Conservation (phyloP, 2,888 invertebrate species). For the Epistrophe grossulariae region DNA sequence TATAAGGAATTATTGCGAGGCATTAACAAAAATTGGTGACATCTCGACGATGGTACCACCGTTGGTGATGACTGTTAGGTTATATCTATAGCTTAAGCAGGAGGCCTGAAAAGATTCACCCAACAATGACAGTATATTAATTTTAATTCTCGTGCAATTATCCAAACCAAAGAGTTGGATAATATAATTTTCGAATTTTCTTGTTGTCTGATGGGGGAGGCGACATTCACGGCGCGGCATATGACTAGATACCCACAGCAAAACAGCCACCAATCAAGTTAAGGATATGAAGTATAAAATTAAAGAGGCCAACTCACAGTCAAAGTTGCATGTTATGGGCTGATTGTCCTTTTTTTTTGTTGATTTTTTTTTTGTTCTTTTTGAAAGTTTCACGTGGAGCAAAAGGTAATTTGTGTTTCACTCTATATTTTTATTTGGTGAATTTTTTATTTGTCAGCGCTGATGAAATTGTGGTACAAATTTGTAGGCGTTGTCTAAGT, state of each 20-base stretch:
- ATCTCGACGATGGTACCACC: slow-evolving; percentile 69
- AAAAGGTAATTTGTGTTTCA: slow-evolving; percentile 16
- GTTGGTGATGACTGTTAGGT: slow-evolving; percentile 13
- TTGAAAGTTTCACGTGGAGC: slow-evolving; percentile 29
- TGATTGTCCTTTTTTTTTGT: slow-evolving; percentile 71
- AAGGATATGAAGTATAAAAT: slow-evolving; percentile 12
- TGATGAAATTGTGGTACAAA: slow-evolving; percentile 52
- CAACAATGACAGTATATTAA: slow-evolving; percentile 81
- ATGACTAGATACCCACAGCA: slow-evolving; percentile 60
- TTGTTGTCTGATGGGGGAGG: slow-evolving; percentile 47
- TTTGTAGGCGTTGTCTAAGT: slow-evolving; percentile 69
- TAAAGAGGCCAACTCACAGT: slow-evolving; percentile 35
- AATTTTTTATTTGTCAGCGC: slow-evolving; percentile 23
- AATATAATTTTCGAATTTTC: slow-evolving; percentile 67
- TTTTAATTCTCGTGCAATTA: slow-evolving; percentile 84
- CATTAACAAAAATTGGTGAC: slow-evolving; percentile 75
- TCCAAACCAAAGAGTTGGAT: slow-evolving; percentile 80
- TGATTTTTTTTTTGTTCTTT: not conserved
- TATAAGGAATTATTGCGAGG: slow-evolving; percentile 71
- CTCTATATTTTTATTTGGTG: slow-evolving; percentile 20
- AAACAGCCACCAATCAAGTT: slow-evolving; percentile 46
- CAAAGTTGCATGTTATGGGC: slow-evolving; percentile 63
- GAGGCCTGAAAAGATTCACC: slow-evolving; percentile 44
- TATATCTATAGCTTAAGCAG: not conserved
- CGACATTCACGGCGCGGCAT: slow-evolving; percentile 50